Base-by-base conservation (phyloP, 2,888 invertebrate genomes). In the Tetropium fuscum region DNA sequence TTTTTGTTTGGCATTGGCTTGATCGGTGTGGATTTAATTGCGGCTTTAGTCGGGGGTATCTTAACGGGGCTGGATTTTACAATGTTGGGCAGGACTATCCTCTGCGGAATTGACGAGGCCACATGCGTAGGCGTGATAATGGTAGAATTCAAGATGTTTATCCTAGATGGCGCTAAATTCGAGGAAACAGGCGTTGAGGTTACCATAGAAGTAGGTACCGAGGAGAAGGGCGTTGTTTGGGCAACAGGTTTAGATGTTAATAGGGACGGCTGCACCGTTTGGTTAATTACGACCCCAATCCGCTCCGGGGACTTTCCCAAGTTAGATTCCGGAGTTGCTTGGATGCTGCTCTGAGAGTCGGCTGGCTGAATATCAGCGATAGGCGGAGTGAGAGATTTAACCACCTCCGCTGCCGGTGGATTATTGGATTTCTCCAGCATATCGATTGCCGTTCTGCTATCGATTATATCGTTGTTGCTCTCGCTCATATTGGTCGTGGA, bases 11-110 rank as follows among this genome's bases (percentile, higher is more conserved):
- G 84, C 84, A 85, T 84, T 22, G 86, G 85, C 75, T 86, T 86
- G 72, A 86, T 84, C 13, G 87, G 86, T 69, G 85, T 85, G 16
- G 86, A 85, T 78, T 87, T 87, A 73, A 86, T 84, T 73, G 85
- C 83, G 70, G 86, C 80, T 80, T 87, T 87, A 47, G 84, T 83
- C 43, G 84, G 83, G 44, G 80, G 76, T 30, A 80, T 77, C 66
- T 82, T 82, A 8, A 81, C 74, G 0, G 82, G 81, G 70, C 82
- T 77, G 54, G 84, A 82, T 75, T 84, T 82, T 32, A 84, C 82
- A 60, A 83, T 82, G 66, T 78, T 81, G 2, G 86, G 86, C 68
- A 85, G 78, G 63, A 84, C 83, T 65, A 84, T 83, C 70, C 86
- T 81, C 68, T 83, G 82, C 38, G 80, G 76, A 25, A 79, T 67